phyloP scores from a whole-genome alignment of 2,113 vertebrate species.

The Capreolus pygargus region DNA sequence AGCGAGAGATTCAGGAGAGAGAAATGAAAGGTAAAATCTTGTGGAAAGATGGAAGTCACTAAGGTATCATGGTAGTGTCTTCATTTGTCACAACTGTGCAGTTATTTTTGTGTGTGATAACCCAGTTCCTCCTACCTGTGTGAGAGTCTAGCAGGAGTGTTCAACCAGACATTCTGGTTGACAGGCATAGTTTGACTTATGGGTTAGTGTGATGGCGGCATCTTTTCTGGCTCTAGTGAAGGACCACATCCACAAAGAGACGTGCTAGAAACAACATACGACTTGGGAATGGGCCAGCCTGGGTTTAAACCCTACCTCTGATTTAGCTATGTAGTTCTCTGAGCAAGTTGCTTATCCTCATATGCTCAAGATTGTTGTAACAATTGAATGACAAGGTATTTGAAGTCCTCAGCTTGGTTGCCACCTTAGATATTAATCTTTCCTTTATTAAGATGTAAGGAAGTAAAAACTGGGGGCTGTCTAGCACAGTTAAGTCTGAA shows the following conservation, averaged over 20 bases:
- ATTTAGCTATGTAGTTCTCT: neutral
- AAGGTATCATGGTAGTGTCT: neutral
- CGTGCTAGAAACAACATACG: neutral
- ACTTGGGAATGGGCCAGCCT: neutral
- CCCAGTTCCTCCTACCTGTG: neutral
- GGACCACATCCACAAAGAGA: neutral
- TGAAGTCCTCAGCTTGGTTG: neutral
- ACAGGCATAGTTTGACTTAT: neutral
- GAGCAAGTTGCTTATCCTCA: neutral
- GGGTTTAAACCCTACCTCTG: neutral
- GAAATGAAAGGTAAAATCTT: conserved; percentile 89
- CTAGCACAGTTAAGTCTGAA: neutral
- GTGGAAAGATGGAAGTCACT: neutral
- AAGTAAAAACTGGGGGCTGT: neutral
- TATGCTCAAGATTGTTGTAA: neutral
- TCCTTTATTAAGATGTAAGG: neutral
- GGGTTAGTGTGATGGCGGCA: neutral
- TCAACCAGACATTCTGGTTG: neutral
- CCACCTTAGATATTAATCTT: neutral
- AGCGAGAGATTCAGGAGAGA: conserved; percentile 92
- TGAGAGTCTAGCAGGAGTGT: neutral
- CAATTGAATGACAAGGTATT: neutral
- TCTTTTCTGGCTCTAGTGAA: neutral
- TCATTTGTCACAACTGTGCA: neutral
- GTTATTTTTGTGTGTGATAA: neutral